Evolutionary conservation across 2,797 vertebrate species (phyloP).

Genomic region (Macrochelys suwanniensis): DNA sequence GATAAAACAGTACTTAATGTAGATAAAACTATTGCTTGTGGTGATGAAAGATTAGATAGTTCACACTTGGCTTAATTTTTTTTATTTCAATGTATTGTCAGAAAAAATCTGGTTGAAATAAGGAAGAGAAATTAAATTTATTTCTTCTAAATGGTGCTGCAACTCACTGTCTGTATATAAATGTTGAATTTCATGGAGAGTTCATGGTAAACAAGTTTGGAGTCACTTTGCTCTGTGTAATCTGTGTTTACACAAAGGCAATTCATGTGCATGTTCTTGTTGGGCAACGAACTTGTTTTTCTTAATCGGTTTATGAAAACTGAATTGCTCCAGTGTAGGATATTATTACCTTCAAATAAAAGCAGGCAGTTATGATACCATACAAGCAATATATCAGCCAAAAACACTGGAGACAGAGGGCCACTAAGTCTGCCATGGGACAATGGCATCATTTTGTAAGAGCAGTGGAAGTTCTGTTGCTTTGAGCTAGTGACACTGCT

Average conservation of each 20-base stretch:
- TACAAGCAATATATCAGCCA: neutral
- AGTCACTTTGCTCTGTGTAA: conserved; percentile 3
- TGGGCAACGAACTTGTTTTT: conserved; percentile 67
- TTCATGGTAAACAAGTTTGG: neutral
- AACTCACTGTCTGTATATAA: conserved; percentile 60
- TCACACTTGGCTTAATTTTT: conserved; percentile 21
- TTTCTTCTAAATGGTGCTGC: conserved; percentile 63
- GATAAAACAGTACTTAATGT: conserved; percentile 30
- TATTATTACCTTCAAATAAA: conserved; percentile 40
- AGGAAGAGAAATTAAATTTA: conserved; percentile 20
- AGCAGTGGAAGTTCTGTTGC: conserved; percentile 2
- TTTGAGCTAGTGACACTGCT: neutral
- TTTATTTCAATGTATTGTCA: neutral
- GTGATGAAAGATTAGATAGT: conserved; percentile 15
- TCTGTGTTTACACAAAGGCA: conserved; percentile 52
- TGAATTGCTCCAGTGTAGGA: conserved; percentile 29
- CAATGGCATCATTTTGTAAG: neutral
- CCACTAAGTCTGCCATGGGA: neutral
- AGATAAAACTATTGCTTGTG: conserved; percentile 22
- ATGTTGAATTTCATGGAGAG: conserved; percentile 61
- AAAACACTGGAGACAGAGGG: neutral
- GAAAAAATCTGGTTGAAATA: neutral
- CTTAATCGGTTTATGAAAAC: conserved; percentile 53
- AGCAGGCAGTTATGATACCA: neutral
- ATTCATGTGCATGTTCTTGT: conserved; percentile 52